Evolutionary conservation across 2,113 vertebrate species (phyloP), one percentile per base, ranked within the genome.

Genomic region (Neopipo cinnamomea): DNA sequence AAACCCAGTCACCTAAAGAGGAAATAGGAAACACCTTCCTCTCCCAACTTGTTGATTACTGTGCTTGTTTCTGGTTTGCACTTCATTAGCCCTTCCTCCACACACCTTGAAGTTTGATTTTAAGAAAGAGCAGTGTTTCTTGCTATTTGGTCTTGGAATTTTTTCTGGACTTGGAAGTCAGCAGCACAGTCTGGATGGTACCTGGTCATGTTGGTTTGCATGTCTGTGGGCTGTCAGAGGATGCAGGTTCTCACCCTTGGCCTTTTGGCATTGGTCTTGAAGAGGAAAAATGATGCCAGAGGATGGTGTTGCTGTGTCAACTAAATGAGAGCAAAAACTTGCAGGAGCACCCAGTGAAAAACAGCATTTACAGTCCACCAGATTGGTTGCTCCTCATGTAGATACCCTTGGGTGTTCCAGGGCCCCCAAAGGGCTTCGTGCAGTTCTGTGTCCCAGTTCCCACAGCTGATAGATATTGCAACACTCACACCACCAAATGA

Each of bases 191-290:
- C 8, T 72, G 28, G 52, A 2, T 71, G 21, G 14, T 27, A 5
- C 11, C 2, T 30, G 23, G 3, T 39, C 4, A 0, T 7, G 7
- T 8, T 65, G 80, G 35, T 56, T 52, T 68, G 52, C 2, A 0
- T 31, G 21, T 39, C 66, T 49, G 20, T 50, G 67, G 39, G 66
- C 52, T 91, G 37, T 30, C 13, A 8, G 13, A 19, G 85, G 61
- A 14, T 59, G 39, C 39, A 67, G 47, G 28, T 30, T 78, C 44
- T 72, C 27, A 25, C 8, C 27, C 35, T 5, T 50, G 47, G 23
- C 24, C 30, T 65, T 41, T 41, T 44, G 49, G 30, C 8, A 5
- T 1, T 6, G 50, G 71, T 18, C 25, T 70, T 61, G 65, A 50
- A 56, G 30, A n/a, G 55, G 35, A 14, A n/a, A 4, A 39, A 2